phyloP scores from a whole-genome alignment of 2,113 vertebrate species.

The Calonectris borealis region DNA sequence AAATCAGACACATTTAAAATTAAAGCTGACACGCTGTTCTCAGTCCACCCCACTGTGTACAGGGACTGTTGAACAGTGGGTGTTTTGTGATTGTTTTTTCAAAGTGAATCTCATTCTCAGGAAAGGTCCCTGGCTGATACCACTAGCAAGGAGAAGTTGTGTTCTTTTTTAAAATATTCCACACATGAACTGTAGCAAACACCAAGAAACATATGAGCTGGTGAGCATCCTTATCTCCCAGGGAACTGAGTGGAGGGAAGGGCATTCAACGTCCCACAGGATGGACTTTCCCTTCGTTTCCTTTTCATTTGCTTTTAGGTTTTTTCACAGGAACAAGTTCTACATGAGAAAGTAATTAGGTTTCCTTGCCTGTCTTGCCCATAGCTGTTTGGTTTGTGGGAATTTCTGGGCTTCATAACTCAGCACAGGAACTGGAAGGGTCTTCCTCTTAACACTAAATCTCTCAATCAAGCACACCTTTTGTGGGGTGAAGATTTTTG shows the following conservation, averaged over 20 bases:
- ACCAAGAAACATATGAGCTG: not conserved
- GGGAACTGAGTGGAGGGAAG: not conserved
- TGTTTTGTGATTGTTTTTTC: not conserved
- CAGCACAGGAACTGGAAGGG: not conserved
- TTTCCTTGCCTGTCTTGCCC: not conserved
- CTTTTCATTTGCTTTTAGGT: not conserved
- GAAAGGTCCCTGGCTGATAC: not conserved
- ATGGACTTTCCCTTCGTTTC: not conserved
- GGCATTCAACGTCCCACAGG: not conserved
- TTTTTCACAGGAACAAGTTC: not conserved
- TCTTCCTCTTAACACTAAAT: not conserved
- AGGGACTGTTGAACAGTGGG: not conserved
- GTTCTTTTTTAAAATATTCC: not conserved
- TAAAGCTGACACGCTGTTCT: not conserved
- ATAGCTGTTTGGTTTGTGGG: not conserved
- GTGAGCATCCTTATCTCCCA: not conserved
- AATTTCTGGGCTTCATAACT: not conserved
- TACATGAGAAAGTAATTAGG: not conserved
- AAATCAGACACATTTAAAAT: not conserved
- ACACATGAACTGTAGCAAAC: not conserved
- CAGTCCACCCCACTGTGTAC: not conserved
- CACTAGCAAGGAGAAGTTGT: not conserved
- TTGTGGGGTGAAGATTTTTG: not conserved
- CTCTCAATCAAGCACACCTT: not conserved
- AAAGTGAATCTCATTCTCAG: not conserved